A percentile compares a stretch with the other conserved stretches of the same genome.
These are phyloP conservation scores for Calephelis nemesis DNA, from an alignment of 1,140 invertebrate genomes.

Conservation along the genomic window DNA sequence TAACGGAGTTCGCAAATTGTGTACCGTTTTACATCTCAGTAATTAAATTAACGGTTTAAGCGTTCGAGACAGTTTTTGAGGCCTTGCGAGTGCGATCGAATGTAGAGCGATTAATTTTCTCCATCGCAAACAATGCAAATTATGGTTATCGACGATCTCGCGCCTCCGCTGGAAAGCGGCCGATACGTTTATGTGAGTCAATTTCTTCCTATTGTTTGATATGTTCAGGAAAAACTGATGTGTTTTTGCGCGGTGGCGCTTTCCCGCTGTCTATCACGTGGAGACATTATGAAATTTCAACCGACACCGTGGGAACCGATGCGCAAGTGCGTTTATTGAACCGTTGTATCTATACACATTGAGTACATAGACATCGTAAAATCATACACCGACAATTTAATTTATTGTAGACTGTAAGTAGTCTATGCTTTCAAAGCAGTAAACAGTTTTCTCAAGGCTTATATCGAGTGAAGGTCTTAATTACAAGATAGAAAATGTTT, in stretches of 20 bases:
- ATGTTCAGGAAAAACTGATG: slow-evolving; percentile 46
- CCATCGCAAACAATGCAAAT: slow-evolving; percentile 65
- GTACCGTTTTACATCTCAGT: slow-evolving; percentile 23
- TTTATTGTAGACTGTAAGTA: background rate
- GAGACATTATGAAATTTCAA: slow-evolving; percentile 31
- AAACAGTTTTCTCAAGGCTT: too few relatives aligned
- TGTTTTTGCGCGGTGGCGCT: slow-evolving; percentile 50
- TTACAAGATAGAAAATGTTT: too few relatives aligned
- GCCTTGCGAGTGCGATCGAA: slow-evolving; percentile 47
- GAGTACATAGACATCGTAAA: background rate
- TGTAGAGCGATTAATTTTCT: slow-evolving; percentile 67
- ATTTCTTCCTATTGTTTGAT: slow-evolving; percentile 72
- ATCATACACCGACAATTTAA: background rate
- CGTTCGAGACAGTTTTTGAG: slow-evolving; percentile 35
- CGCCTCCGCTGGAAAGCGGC: slow-evolving; percentile 65
- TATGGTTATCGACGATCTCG: slow-evolving; percentile 63
- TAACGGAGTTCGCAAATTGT: slow-evolving; percentile 28
- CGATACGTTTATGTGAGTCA: slow-evolving; percentile 59
- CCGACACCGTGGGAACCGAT: slow-evolving; percentile 30
- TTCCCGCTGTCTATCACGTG: slow-evolving; percentile 45
- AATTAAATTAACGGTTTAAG: slow-evolving; percentile 30
- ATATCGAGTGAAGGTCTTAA: too few relatives aligned
- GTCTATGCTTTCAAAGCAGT: too few relatives aligned
- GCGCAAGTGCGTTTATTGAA: slow-evolving; percentile 15
- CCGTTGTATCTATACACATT: background rate